phyloP scores from a whole-genome alignment of 23 tunicate species.

The Diplosoma virens region DNA sequence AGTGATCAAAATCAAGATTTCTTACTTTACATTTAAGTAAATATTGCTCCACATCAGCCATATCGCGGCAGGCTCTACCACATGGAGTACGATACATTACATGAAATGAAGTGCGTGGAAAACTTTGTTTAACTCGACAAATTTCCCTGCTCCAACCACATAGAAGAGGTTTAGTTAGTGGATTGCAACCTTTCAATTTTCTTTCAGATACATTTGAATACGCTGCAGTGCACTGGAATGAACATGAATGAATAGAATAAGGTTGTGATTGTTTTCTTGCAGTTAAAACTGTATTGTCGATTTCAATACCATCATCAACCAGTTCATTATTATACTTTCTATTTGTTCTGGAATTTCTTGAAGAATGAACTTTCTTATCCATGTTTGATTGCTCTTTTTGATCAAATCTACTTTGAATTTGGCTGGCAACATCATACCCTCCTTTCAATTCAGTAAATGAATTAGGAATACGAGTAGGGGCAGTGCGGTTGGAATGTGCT shows the following conservation, averaged over 20 bases:
- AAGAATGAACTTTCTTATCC: background rate
- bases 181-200: slow-evolving; percentile 35
- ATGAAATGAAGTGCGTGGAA: slow-evolving; percentile 39
- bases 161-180: slow-evolving; percentile 58
- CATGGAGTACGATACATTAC: slow-evolving; percentile 78
- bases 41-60: slow-evolving; percentile 66
- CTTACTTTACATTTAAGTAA: slow-evolving; percentile 26
- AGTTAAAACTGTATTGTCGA: background rate
- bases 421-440: slow-evolving; percentile 72
- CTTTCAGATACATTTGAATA: slow-evolving; percentile 12
- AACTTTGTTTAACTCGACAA: slow-evolving; percentile 16
- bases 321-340: no score
- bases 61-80: slow-evolving; percentile 67
- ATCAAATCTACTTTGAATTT: slow-evolving; percentile 28
- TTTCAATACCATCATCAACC: slow-evolving; percentile 28
- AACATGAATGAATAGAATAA: slow-evolving; percentile 9
- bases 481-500: slow-evolving; percentile 23
- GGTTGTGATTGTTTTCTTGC: slow-evolving; percentile 2
- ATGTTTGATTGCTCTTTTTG: background rate
- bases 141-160: slow-evolving; percentile 78
- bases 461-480: slow-evolving; percentile 56
- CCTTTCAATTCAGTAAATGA: slow-evolving; percentile 73
- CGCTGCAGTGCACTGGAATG: slow-evolving; percentile 9
- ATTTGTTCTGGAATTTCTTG: no score
- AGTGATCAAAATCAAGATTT: slow-evolving; percentile 55